Percentiles rank a stretch among this genome's conserved stretches.
Evolutionary conservation across 2,113 vertebrate genomes (phyloP).

Genomic region (Hippocampus barbouri): DNA sequence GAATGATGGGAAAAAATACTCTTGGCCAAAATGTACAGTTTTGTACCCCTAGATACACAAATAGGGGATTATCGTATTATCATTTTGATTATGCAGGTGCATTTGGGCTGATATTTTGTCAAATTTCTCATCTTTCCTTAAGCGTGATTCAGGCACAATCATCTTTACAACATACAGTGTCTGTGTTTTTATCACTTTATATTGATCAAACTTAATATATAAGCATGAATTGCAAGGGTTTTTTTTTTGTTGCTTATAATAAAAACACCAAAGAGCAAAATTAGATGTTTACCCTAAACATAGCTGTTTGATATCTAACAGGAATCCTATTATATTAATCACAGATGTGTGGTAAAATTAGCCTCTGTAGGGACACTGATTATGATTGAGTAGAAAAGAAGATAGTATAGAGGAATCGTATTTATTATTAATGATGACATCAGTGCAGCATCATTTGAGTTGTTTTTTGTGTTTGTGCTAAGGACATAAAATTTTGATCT

Average conservation of each 20-base stretch:
- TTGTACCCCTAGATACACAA: not conserved
- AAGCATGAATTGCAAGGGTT: no score
- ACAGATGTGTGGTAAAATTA: not conserved
- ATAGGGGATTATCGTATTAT: not conserved
- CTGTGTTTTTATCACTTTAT: no score
- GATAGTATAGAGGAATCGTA: not conserved
- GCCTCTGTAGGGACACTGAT: not conserved
- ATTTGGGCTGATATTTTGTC: not conserved
- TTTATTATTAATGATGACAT: not conserved
- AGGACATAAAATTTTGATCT: not conserved
- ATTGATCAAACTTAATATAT: no score
- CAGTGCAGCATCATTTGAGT: not conserved
- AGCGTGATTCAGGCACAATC: not conserved
- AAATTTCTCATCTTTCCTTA: not conserved
- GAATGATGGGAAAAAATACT: not conserved
- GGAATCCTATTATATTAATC: not conserved
- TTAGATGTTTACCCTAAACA: no score
- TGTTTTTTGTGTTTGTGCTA: not conserved
- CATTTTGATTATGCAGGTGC: not conserved
- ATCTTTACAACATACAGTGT: not conserved
- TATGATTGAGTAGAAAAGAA: not conserved
- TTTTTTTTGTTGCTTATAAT: no score
- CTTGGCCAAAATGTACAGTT: not conserved
- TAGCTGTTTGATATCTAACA: not conserved
- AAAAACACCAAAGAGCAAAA: no score